Evolutionary conservation across 2,113 vertebrate genomes (phyloP), one percentile per base, ranked within the genome.

Genomic region (Myotis brandtii): DNA sequence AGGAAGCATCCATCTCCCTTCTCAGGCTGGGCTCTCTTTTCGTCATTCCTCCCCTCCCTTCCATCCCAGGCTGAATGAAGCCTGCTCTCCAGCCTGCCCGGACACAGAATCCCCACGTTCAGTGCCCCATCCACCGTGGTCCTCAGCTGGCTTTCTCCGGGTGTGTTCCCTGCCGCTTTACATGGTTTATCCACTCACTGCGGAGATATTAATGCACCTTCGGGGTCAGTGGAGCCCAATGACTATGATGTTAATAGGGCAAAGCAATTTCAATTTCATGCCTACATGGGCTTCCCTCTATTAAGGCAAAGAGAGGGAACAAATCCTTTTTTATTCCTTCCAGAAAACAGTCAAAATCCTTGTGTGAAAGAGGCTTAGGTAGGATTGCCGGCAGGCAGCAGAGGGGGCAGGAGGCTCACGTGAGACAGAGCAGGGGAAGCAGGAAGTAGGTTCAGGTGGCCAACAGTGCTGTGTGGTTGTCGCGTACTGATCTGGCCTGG

Each of bases 241-340:
- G 6, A 64, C 93, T 37, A 0, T 16, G 14, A 91, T 32, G 82
- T 73, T 95, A 97, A 96, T 50, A 77, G 94, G 95, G 93, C 59
- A 91, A 59, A 67, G 87, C 88, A 46, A 95, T 89, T 95, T 94
- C 95, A 96, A 96, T 96, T 96, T 97, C 97, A 95, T 90, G 95
- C 90, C 87, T 95, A 83, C 52, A 27, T 64, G 93, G 91, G 43
- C 75, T 96, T 97, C 27, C 91, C 52, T 91, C 96, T 90, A 89
- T 96, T 86, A 93, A 89, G 83, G 70, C 82, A 89, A 93, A 81
- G 89, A 91, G 69, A 86, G 32, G 84, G 66, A 94, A 93, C 70
- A 87, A 91, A 94, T 59, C 69, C 84, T 37, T 64, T 69, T 37
- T 80, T 13, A 86, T 88, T 86, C 40, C 59, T 94, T 96, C 20